phyloP scores from a whole-genome alignment of 2,888 invertebrate genomes.

The Morpho helenor region DNA sequence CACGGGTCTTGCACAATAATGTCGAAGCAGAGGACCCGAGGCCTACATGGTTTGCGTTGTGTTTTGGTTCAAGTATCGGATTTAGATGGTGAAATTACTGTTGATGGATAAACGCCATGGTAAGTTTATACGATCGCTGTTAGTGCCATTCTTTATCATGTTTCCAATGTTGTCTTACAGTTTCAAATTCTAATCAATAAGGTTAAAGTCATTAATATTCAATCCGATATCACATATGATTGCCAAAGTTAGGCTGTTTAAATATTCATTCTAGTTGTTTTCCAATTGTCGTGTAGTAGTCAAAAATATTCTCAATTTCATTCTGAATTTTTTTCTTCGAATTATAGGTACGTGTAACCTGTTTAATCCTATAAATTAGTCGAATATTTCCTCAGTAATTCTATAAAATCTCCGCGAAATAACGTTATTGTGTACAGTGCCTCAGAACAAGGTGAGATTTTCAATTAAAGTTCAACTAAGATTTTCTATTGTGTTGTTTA shows the following conservation, averaged over 20 bases:
- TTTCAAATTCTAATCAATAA: background rate
- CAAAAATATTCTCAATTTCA: no score
- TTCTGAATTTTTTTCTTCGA: no score
- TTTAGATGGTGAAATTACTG: slow-evolving; percentile 33
- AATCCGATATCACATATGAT: slow-evolving; percentile 2
- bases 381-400: no score
- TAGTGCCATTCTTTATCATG: background rate
- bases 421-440: no score
- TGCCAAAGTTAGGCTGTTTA: slow-evolving; percentile 9
- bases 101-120: slow-evolving; percentile 37
- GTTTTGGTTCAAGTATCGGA: slow-evolving; percentile 36
- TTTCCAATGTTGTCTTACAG: no score
- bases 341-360: no score
- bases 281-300: background rate
- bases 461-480: no score
- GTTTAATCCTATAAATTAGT: no score
- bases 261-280: slow-evolving; percentile 3
- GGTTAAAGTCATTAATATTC: slow-evolving; percentile 11
- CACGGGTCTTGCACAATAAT: slow-evolving; percentile 72
- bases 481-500: no score
- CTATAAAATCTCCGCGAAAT: no score
- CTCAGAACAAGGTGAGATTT: no score
- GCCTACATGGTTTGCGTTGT: slow-evolving; percentile 37
- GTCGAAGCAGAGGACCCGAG: slow-evolving; percentile 47
- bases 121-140: slow-evolving; percentile 21